A percentile compares a stretch with the other conserved stretches of the same genome.
Conservation (phyloP, 2,888 invertebrate genomes). For the Eretmocerus hayati region DNA sequence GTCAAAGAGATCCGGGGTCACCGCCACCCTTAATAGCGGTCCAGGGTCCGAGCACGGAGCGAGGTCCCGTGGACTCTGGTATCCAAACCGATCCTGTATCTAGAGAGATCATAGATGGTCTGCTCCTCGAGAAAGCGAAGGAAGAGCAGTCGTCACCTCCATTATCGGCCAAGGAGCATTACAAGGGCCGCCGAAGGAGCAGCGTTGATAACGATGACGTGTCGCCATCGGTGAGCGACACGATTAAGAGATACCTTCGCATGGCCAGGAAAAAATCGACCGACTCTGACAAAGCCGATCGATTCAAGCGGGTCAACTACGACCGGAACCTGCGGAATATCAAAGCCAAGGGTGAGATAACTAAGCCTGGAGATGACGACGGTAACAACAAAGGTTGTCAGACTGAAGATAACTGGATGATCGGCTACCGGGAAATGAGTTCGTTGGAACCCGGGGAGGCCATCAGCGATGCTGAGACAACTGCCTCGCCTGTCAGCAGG, state of each 20-base stretch:
- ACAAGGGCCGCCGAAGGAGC: conserved; percentile 57
- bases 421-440: conserved; percentile 51
- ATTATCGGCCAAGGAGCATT: conserved; percentile 39
- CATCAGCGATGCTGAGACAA: conserved; percentile 37
- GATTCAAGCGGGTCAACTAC: conserved; percentile 82
- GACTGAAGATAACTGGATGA: conserved; percentile 70
- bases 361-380: conserved; percentile 72
- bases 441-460: conserved; percentile 43
- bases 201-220: conserved; percentile 80
- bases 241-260: conserved; percentile 74
- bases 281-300: conserved; percentile 71
- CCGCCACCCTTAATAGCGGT: conserved; percentile 66
- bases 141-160: conserved; percentile 39
- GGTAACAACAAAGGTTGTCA: conserved; percentile 70
- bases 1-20: conserved; percentile 38
- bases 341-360: conserved; percentile 68
- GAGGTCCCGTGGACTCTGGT: conserved; percentile 49
- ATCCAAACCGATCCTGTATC: conserved; percentile 60
- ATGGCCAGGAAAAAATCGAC: conserved; percentile 85
- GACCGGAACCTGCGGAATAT: conserved; percentile 78
- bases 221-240: conserved; percentile 80
- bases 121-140: conserved; percentile 50
- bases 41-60: conserved; percentile 54
- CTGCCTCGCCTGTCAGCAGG: conserved; percentile 45
- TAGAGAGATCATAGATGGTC: conserved; percentile 50